Conservation (phyloP, 2,797 vertebrate genomes). For the Podarcis siculus region DNA sequence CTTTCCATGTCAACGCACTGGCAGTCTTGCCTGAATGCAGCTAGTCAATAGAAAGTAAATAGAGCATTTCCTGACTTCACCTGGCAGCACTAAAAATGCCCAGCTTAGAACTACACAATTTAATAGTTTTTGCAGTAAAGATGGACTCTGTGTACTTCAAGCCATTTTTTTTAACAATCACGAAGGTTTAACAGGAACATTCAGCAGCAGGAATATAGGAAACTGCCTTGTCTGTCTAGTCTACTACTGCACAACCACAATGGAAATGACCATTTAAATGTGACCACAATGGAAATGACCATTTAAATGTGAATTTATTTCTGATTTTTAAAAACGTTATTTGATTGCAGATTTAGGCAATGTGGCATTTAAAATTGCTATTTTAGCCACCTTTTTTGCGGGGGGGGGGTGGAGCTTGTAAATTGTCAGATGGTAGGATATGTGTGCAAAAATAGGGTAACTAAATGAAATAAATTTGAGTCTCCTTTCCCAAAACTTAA, state of each 20-base stretch:
- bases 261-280: neutral
- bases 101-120: slow-evolving; percentile 82
- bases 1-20: slow-evolving; percentile 83
- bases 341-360: neutral
- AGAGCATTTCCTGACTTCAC: slow-evolving; percentile 77
- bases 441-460: neutral
- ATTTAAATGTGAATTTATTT: neutral
- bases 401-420: neutral
- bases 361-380: neutral
- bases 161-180: slow-evolving; percentile 69
- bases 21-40: slow-evolving; percentile 82
- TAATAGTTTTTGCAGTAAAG: slow-evolving; percentile 83
- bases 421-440: neutral
- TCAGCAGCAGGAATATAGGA: slow-evolving; percentile 36
- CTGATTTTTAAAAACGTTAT: neutral
- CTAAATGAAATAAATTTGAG: neutral
- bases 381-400: neutral
- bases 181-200: slow-evolving; percentile 68
- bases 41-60: slow-evolving; percentile 82
- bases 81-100: slow-evolving; percentile 79
- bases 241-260: neutral
- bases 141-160: slow-evolving; percentile 69
- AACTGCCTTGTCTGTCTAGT: neutral
- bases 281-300: neutral
- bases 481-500: neutral